These are phyloP conservation scores for Ascaphus truei DNA, from an alignment of 2,113 vertebrate species.

Conservation along the genomic window DNA sequence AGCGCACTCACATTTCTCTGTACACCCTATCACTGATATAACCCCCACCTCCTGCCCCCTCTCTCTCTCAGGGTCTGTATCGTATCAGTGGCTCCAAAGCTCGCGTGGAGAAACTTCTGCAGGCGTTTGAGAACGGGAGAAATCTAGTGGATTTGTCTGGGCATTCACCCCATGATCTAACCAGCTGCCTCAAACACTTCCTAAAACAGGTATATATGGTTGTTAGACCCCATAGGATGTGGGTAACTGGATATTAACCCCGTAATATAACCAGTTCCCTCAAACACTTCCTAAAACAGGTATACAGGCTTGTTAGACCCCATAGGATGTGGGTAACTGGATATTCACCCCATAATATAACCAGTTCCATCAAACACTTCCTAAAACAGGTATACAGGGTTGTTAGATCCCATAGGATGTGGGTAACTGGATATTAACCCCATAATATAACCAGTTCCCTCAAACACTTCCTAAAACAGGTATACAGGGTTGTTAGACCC, in stretches of 20 bases:
- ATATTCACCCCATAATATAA: constrained; percentile 85
- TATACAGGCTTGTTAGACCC: constrained; percentile 39
- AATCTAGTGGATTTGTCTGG: constrained; percentile 82
- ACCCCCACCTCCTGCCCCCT: too few species aligned
- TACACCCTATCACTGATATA: too few species aligned
- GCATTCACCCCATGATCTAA: constrained; percentile 85
- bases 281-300: constrained; percentile 91
- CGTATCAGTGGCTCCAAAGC: constrained; percentile 85
- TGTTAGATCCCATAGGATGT: background rate
- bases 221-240: background rate
- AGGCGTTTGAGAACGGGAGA: constrained; percentile 79
- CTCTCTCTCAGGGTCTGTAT: constrained; percentile 76
- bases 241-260: constrained; percentile 79
- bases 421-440: constrained; percentile 79
- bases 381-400: constrained; percentile 78
- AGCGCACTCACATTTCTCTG: too few species aligned
- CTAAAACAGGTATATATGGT: constrained; percentile 78
- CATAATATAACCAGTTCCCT: constrained; percentile 85
- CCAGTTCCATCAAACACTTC: constrained; percentile 84
- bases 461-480: constrained; percentile 91
- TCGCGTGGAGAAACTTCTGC: constrained; percentile 82
- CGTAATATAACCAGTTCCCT: constrained; percentile 85
- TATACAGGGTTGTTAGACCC: constrained; percentile 39
- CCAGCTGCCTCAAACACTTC: constrained; percentile 84
- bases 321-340: too few species aligned